phyloP scores from a whole-genome alignment of 2,113 vertebrate species.

The Oryzias javanicus region DNA sequence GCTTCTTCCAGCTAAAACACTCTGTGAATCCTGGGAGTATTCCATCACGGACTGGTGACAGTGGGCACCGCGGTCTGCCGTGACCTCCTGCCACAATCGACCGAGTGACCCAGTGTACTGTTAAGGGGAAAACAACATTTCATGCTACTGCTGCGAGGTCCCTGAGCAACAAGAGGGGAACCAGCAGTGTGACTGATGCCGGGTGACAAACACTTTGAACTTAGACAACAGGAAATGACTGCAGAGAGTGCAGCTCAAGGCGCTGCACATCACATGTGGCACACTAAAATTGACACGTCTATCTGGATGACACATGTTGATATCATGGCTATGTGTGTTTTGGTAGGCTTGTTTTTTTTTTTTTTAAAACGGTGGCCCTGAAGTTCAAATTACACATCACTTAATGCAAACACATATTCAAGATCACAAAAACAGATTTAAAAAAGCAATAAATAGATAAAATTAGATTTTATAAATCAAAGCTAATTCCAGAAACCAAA shows the following conservation, averaged over 20 bases:
- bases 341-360: conserved; percentile 14
- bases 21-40: conserved; percentile 50
- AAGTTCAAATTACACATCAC: too few species aligned
- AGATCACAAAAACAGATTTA: too few species aligned
- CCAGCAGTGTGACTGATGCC: conserved; percentile 63
- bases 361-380: too few species aligned
- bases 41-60: conserved; percentile 45
- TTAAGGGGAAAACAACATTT: conserved; percentile 67
- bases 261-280: conserved; percentile 50
- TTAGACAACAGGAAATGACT: conserved; percentile 73
- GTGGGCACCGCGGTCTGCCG: conserved; percentile 47
- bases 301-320: conserved; percentile 70
- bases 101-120: conserved; percentile 72
- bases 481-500: too few species aligned
- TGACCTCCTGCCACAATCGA: conserved; percentile 66
- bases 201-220: conserved; percentile 77
- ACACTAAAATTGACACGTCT: conserved; percentile 70
- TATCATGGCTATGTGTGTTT: conserved; percentile 42
- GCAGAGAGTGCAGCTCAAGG: conserved; percentile 64
- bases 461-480: too few species aligned
- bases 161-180: conserved; percentile 48
- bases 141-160: conserved; percentile 43
- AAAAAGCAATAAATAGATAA: too few species aligned
- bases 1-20: conserved; percentile 9
- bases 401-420: too few species aligned